Evolutionary conservation across 2,888 invertebrate genomes (phyloP), one percentile per base, ranked within the genome.

Genomic region (Machimus rusticus): DNA sequence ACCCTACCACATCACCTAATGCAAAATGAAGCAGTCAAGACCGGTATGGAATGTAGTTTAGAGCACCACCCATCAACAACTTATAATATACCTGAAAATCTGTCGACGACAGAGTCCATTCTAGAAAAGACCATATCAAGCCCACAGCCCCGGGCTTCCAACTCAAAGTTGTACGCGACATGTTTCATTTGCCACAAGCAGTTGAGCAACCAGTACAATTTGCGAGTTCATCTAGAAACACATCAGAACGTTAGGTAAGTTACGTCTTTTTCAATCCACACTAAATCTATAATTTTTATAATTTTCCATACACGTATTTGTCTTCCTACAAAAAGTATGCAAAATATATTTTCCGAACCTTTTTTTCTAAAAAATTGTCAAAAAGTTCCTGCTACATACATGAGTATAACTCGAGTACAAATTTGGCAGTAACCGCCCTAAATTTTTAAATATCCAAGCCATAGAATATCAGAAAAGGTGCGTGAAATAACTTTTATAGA

Each of bases 151-250:
- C 93, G 93, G 89, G 89, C 92, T 85, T 91, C 92, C 6, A 93
- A 92, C 89, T 93, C 93, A n/a, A 95, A 95, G 91, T 89, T 94
- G n/a, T 94, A 94, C 90, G 95, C 96, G 5, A 95, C 96, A 19
- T 98, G 98, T 92, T 95, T 95, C 88, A 95, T 98, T 85, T 98
- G 98, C 93, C 96, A 97, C 91, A 98, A 98, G 92, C 96, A 97
- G 87, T 93, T 98, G 81, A 97, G 97, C 92, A 98, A 98, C 93
- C 97, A 97, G 92, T 98, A 98, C 93, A 98, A 98, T 92, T 93
- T 98, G 90, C 94, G 97, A 88, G 97, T 98, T 88, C 98, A 98
- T 91, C 95, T 98, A 95, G 98, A 98, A 91, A 97, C 97, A 28
- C 98, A 98, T 92, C 96, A 97, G 91, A 97, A 97, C 89, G 95